Percentiles rank a stretch among this genome's conserved stretches.
These are phyloP conservation scores for Dreissena polymorpha DNA, from an alignment of 1,140 invertebrate genomes.

Conservation along the genomic window DNA sequence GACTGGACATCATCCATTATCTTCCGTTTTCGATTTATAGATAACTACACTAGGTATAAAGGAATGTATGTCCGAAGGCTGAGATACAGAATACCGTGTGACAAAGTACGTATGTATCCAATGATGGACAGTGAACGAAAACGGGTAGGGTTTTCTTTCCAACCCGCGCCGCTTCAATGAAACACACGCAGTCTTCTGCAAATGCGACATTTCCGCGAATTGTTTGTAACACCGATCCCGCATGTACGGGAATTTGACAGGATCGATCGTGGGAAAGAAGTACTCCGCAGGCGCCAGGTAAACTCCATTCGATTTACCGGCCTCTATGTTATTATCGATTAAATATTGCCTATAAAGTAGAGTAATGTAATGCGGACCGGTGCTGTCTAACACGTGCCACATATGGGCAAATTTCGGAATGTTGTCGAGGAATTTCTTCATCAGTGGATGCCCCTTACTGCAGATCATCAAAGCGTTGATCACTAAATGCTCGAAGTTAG, in stretches of 20 bases:
- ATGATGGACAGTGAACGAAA: slow-evolving; percentile 70
- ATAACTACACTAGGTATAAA: not conserved
- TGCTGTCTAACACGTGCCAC: slow-evolving; percentile 72
- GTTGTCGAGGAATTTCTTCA: slow-evolving; percentile 64
- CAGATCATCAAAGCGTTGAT: slow-evolving; percentile 75
- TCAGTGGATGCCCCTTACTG: slow-evolving; percentile 66
- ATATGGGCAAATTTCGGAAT: slow-evolving; percentile 65
- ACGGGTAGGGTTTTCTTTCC: slow-evolving; percentile 35
- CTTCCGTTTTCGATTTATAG: not conserved
- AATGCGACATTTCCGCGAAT: slow-evolving; percentile 49
- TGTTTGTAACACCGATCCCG: slow-evolving; percentile 46
- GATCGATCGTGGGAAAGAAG: slow-evolving; percentile 69
- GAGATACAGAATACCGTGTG: slow-evolving; percentile 13
- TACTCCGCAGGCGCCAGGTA: slow-evolving; percentile 70
- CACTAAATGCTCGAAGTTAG: slow-evolving; percentile 67
- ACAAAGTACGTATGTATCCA: slow-evolving; percentile 71
- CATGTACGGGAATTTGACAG: slow-evolving; percentile 62
- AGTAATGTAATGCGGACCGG: slow-evolving; percentile 72
- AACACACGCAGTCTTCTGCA: slow-evolving; percentile 63
- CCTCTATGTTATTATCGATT: not conserved
- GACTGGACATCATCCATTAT: too few relatives aligned
- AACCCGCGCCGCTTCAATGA: slow-evolving; percentile 61
- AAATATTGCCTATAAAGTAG: slow-evolving; percentile 61
- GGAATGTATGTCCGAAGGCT: not conserved
- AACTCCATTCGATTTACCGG: slow-evolving; percentile 39